phyloP scores from a whole-genome alignment of 2,888 invertebrate genomes.

The Crocallis elinguaria region DNA sequence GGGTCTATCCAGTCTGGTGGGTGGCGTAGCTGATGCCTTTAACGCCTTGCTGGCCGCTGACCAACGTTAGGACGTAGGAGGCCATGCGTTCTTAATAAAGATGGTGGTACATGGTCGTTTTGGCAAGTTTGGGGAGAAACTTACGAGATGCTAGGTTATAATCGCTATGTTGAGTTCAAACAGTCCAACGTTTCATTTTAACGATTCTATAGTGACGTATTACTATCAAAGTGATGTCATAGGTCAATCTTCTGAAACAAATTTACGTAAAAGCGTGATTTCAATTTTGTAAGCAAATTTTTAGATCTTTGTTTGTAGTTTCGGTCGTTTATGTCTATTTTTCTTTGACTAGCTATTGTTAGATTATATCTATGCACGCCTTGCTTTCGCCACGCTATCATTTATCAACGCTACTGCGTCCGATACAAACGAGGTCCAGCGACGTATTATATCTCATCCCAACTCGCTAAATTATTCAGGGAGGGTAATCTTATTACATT shows the following conservation, averaged over 20 bases:
- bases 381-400: constrained; percentile 40
- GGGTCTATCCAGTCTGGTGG: constrained; percentile 65
- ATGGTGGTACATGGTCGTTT: constrained; percentile 76
- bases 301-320: no score
- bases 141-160: constrained; percentile 21
- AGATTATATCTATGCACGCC: no score
- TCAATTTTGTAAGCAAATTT: no score
- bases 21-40: constrained; percentile 81
- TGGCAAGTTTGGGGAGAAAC: constrained; percentile 45
- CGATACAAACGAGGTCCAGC: constrained; percentile 70
- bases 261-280: no score
- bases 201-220: no score
- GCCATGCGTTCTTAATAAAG: constrained; percentile 83
- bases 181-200: no score
- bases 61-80: constrained; percentile 80
- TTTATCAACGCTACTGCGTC: constrained; percentile 67
- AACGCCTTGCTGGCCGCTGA: constrained; percentile 83
- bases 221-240: no score
- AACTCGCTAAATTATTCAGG: constrained; percentile 89
- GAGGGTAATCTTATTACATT: constrained; percentile 99
- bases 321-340: no score
- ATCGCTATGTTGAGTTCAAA: no score
- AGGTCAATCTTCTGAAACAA: no score
- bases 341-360: no score
- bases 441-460: constrained; percentile 80